Conservation (phyloP, 2,113 vertebrate species). For the Microcebus griseorufus region DNA sequence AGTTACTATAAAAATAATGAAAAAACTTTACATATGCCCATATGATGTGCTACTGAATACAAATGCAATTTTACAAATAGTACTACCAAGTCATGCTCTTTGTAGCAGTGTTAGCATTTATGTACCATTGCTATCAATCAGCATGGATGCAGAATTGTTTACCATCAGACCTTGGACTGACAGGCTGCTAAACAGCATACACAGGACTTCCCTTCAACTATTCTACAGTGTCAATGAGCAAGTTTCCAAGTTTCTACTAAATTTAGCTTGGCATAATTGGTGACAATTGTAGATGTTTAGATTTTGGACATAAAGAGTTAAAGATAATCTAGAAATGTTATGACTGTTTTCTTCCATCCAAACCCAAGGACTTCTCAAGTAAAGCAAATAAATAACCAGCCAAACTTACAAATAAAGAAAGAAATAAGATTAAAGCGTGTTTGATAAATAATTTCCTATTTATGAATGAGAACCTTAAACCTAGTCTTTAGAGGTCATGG, state of each 20-base stretch:
- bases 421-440: background rate
- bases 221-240: background rate
- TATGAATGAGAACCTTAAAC: background rate
- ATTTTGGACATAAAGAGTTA: background rate
- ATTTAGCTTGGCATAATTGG: background rate
- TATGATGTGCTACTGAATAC: background rate
- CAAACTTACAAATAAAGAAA: background rate
- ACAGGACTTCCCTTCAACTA: background rate
- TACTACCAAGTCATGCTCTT: background rate
- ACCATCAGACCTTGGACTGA: background rate
- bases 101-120: background rate
- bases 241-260: background rate
- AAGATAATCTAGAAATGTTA: background rate
- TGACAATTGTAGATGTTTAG: background rate
- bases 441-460: background rate
- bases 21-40: background rate
- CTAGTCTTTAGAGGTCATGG: background rate
- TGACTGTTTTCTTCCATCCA: background rate
- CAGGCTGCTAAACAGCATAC: rapidly evolving
- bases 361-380: background rate
- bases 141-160: background rate
- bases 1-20: background rate
- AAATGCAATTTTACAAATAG: background rate
- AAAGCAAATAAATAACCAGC: background rate
- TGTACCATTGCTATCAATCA: background rate